Conservation (phyloP, 2,113 vertebrate species). For the Stigmatopora argus region DNA sequence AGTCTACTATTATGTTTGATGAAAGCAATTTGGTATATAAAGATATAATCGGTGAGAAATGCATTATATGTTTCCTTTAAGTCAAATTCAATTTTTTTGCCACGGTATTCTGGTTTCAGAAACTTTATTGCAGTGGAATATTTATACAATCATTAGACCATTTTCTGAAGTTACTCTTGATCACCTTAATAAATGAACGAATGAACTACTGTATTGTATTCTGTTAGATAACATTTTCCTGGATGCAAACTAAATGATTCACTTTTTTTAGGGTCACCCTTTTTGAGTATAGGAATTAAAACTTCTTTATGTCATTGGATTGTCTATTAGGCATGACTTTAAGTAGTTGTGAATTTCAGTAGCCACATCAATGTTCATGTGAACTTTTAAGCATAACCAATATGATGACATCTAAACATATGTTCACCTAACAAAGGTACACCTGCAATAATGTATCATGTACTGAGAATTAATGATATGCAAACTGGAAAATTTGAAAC, state of each 20-base stretch:
- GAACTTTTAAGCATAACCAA: not conserved
- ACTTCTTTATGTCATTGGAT: not conserved
- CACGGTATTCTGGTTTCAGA: no score
- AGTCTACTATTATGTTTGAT: no score
- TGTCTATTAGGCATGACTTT: not conserved
- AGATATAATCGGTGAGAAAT: no score
- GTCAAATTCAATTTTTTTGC: no score
- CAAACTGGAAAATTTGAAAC: not conserved
- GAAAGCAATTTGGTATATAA: no score
- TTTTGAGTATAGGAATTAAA: not conserved
- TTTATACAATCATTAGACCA: no score
- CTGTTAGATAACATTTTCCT: no score
- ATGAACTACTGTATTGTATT: no score
- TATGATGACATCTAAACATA: not conserved
- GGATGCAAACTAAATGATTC: not conserved
- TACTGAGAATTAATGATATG: not conserved
- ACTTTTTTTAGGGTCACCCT: not conserved
- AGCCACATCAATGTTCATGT: not conserved
- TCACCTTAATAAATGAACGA: no score
- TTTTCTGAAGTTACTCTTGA: no score
- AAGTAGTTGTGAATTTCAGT: not conserved
- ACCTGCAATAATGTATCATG: not conserved
- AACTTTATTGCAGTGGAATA: no score
- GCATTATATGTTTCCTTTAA: no score
- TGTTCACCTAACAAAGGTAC: not conserved